Evolutionary conservation across 2,113 vertebrate genomes (phyloP).

Genomic region (Tor tambroides): DNA sequence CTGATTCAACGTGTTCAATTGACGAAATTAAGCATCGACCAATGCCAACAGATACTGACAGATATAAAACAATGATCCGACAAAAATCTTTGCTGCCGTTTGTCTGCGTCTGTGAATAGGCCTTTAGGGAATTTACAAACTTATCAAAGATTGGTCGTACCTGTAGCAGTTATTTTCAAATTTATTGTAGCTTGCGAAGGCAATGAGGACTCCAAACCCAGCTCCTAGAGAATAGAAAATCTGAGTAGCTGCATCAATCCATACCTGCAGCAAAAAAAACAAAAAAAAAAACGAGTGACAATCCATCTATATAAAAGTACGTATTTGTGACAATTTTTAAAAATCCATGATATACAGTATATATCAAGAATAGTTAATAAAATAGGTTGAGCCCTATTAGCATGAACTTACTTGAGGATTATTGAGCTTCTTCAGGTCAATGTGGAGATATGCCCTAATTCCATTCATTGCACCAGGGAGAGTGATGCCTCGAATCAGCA

Average conservation of each 20-base stretch:
- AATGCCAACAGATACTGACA: not conserved
- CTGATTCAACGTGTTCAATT: not conserved
- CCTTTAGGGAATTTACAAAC: not conserved
- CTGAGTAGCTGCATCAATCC: slow-evolving; percentile 98
- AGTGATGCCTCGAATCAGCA: slow-evolving; percentile 92
- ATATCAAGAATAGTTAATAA: not conserved
- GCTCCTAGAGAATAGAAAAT: slow-evolving; percentile 98
- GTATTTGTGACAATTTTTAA: not conserved
- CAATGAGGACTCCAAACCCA: slow-evolving; percentile 96
- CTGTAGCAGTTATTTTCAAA: slow-evolving; percentile 99
- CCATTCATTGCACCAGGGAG: slow-evolving; percentile 90
- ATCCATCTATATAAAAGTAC: not conserved
- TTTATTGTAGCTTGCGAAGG: slow-evolving; percentile 99
- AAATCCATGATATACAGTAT: not conserved
- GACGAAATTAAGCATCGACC: too few relatives aligned
- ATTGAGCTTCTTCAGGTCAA: slow-evolving; percentile 89
- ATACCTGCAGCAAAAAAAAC: slow-evolving; percentile 80
- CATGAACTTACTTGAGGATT: slow-evolving; percentile 85
- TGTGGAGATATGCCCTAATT: slow-evolving; percentile 91
- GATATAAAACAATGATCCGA: too few relatives aligned
- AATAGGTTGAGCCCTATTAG: not conserved
- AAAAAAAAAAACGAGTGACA: not conserved
- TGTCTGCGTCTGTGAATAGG: not conserved
- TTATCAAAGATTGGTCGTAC: slow-evolving; percentile 72
- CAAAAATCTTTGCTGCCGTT: not conserved